Evolutionary conservation across 2,888 invertebrate species (phyloP).

Genomic region (Sabatieria punctata): DNA sequence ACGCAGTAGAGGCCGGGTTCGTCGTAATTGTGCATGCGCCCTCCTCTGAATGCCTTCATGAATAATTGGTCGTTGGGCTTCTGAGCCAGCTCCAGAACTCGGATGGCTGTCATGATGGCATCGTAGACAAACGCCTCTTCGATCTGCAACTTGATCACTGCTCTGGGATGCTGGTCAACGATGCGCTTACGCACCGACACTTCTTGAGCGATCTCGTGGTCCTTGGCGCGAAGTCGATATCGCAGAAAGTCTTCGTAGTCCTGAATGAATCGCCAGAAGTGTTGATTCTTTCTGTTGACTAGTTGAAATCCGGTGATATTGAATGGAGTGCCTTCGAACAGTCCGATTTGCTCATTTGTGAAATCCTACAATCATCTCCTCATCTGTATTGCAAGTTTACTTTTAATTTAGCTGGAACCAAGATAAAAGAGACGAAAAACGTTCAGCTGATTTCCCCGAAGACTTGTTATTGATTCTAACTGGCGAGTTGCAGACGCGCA

Average conservation of each 20-base stretch:
- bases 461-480: too few relatives aligned
- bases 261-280: background rate
- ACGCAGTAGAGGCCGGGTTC: conserved; percentile 69
- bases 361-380: too few relatives aligned
- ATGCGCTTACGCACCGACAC: background rate
- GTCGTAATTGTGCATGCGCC: conserved; percentile 45
- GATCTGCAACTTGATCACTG: background rate
- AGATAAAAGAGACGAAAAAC: too few relatives aligned
- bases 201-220: background rate
- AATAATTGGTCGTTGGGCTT: background rate
- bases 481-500: too few relatives aligned
- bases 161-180: background rate
- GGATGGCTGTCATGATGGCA: background rate
- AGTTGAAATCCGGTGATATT: conserved; percentile 1
- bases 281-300: background rate
- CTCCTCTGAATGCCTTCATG: background rate
- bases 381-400: too few relatives aligned
- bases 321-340: too few relatives aligned
- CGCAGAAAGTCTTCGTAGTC: background rate
- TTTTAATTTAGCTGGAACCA: too few relatives aligned
- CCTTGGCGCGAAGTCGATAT: background rate
- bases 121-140: background rate
- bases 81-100: background rate
- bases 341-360: too few relatives aligned
- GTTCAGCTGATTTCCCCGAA: too few relatives aligned